These are phyloP conservation scores for Aradophagus sp. DNA, from an alignment of 1,140 invertebrate species.

Conservation along the genomic window DNA sequence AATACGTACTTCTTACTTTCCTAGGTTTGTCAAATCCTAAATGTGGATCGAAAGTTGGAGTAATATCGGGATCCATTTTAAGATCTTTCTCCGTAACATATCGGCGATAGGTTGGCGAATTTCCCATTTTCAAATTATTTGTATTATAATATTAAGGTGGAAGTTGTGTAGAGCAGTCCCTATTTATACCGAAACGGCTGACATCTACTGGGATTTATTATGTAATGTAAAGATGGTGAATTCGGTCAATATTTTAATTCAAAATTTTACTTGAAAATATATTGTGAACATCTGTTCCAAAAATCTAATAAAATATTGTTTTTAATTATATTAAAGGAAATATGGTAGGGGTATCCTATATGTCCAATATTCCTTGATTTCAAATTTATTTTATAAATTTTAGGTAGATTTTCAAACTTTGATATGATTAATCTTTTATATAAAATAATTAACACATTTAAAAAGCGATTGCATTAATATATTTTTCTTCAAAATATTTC, in stretches of 20 bases:
- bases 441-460: no score
- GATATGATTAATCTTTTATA: no score
- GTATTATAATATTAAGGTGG: background rate
- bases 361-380: no score
- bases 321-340: no score
- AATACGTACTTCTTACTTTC: constrained; percentile 81
- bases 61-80: constrained; percentile 67
- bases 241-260: constrained; percentile 8
- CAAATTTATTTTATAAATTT: no score
- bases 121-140: constrained; percentile 18
- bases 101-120: constrained; percentile 3
- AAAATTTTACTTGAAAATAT: no score
- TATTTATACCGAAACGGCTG: constrained; percentile 7
- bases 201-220: constrained; percentile 46
- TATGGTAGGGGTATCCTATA: no score
- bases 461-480: no score
- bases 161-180: no score
- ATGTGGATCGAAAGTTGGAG: constrained; percentile 85
- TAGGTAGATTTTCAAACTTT: no score
- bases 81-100: constrained; percentile 37
- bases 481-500: no score
- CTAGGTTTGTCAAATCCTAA: constrained; percentile 84
- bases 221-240: constrained; percentile 7
- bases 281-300: background rate
- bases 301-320: no score